phyloP scores from a whole-genome alignment of 2,113 vertebrate species.

The Labeo catla region DNA sequence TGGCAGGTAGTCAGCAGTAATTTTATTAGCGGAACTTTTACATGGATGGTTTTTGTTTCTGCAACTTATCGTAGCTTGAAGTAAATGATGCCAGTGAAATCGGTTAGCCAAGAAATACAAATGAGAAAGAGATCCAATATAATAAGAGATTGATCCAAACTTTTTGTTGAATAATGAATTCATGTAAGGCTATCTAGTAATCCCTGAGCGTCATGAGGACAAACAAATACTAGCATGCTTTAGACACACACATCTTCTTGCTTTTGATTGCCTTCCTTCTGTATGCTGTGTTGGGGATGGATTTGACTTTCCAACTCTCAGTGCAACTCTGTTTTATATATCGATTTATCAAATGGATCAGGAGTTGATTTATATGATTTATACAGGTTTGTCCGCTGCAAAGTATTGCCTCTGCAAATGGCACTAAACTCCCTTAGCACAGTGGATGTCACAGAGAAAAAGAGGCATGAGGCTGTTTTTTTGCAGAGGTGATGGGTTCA shows the following conservation, averaged over 20 bases:
- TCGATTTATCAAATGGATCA: background rate
- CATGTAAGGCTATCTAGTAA: background rate
- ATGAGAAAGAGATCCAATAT: background rate
- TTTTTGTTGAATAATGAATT: background rate
- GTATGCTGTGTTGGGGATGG: background rate
- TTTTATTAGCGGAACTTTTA: constrained; percentile 4
- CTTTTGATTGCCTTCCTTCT: background rate
- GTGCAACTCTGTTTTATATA: background rate
- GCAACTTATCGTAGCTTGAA: background rate
- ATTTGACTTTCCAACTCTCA: background rate
- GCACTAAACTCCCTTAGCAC: constrained; percentile 23
- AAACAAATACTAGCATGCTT: background rate
- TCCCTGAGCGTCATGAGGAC: background rate
- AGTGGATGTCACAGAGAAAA: constrained; percentile 25
- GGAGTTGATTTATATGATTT: constrained; percentile 18
- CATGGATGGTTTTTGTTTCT: constrained; percentile 5
- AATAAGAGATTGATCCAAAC: background rate
- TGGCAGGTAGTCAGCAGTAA: background rate
- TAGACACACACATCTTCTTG: background rate
- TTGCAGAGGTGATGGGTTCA: constrained; percentile 17
- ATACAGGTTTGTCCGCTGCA: constrained; percentile 4
- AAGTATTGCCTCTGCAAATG: constrained; percentile 22
- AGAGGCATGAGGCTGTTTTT: constrained; percentile 13
- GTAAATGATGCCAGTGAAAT: constrained; percentile 2
- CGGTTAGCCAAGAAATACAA: constrained; percentile 4